Evolutionary conservation across 2,113 vertebrate species (phyloP).

Genomic region (Apodemus sylvaticus): DNA sequence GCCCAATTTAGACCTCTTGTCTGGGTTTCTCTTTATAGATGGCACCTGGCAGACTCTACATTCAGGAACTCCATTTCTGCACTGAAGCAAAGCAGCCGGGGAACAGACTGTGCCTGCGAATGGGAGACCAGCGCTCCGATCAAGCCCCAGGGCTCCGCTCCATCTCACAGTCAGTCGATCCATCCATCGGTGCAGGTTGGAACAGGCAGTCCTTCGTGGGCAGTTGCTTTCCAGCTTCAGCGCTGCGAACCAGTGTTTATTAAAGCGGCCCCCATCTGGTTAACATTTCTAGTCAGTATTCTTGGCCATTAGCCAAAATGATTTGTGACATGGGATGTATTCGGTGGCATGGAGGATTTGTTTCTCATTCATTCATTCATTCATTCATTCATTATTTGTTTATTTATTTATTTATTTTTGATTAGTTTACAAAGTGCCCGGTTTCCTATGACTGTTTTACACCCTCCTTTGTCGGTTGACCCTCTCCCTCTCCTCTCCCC

Average conservation of each 20-base stretch:
- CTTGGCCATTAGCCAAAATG: neutral
- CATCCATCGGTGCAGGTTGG: no score
- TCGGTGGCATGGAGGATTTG: neutral
- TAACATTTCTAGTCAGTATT: neutral
- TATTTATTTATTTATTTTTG: no score
- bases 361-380: neutral
- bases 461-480: neutral
- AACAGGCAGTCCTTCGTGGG: neutral
- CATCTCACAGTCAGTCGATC: neutral
- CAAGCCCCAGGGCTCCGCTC: neutral
- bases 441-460: neutral
- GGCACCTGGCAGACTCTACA: neutral
- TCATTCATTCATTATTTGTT: no score
- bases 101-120: neutral
- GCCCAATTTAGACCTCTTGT: constrained; percentile 38
- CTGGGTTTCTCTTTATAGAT: constrained; percentile 10
- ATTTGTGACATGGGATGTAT: neutral
- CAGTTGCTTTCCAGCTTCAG: neutral
- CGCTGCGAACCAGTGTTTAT: neutral
- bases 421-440: no score
- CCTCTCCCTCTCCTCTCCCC: neutral
- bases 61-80: constrained; percentile 5
- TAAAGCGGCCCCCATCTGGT: neutral
- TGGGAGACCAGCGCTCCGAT: neutral
- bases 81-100: neutral